Conservation (phyloP, 2,888 invertebrate genomes). For the Leptothorax acervorum region DNA sequence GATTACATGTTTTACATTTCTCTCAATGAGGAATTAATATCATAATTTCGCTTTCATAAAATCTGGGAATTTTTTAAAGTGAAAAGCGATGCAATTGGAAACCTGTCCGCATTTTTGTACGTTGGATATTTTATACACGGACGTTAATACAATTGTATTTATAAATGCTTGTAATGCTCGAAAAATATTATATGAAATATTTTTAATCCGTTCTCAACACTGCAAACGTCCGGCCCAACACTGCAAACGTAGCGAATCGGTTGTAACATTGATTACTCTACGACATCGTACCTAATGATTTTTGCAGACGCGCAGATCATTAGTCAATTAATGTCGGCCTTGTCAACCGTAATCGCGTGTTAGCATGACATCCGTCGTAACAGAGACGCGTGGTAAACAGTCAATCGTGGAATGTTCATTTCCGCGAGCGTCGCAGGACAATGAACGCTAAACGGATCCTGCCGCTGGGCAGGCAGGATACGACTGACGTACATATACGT, state of each 20-base stretch:
- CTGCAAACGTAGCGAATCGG: neutral
- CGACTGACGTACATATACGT: conserved; percentile 56
- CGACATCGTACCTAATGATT: conserved; percentile 1
- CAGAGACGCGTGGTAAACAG: conserved; percentile 59
- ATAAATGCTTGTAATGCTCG: neutral
- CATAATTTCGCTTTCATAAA: conserved; percentile 20
- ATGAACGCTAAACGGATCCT: conserved; percentile 73
- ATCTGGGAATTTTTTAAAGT: neutral
- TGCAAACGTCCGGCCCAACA: neutral
- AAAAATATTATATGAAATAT: neutral
- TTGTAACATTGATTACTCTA: neutral
- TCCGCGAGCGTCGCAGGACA: conserved; percentile 67
- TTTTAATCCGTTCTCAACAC: neutral
- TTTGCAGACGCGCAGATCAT: conserved; percentile 39
- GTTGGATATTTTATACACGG: conserved; percentile 6
- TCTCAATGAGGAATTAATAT: conserved; percentile 22
- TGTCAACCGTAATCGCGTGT: conserved; percentile 39
- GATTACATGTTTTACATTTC: conserved; percentile 3
- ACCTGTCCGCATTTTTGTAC: neutral
- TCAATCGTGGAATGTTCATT: conserved; percentile 65
- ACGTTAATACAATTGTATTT: neutral
- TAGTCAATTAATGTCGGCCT: conserved; percentile 47
- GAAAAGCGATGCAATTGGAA: neutral
- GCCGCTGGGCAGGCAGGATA: conserved; percentile 59
- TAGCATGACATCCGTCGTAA: conserved; percentile 45